Evolutionary conservation across 1,140 invertebrate species (phyloP), one percentile per base, ranked within the genome.

Genomic region (Hydropsyche tenuis): DNA sequence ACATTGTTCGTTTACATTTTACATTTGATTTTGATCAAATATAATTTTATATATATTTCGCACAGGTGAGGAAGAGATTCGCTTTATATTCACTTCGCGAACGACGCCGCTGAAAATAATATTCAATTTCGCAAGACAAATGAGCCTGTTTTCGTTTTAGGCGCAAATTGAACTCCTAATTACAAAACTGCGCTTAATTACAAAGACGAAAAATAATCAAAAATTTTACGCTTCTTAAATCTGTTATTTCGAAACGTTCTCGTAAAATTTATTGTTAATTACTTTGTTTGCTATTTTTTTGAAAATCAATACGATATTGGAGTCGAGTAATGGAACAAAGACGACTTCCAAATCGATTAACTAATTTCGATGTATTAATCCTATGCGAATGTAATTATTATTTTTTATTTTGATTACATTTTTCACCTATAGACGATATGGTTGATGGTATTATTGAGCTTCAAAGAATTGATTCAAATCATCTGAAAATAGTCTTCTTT

Each of bases 141-240:
- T 20, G 48, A 53, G 48, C 9, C 20, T 53, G 48, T 53, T 53
- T 53, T 53, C 48, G 48, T 53, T 53, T 53, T 20, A 16, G 48
- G 48, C 20, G 48, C 48, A 53, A 18, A 53, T 53, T 53, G 48
- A 53, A 53, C 48, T 53, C 20, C 48, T 53, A 53, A 53, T 53
- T 53, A 53, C 16, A 20, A 53, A 53, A 53, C 48, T 7, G 48
- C 48, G 48, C 16, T 16, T 53, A 53, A 53, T 53, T 53, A 53
- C 48, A 20, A 48, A 48, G 48, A 53, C 48, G 48, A 18, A 53
- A 53, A 53, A 53, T 53, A 53, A 53, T 53, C n/a, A 53, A n/a
- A 53, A 53, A 53, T 53, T 53, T 53, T 14, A 53, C 16, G 48
- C 16, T 53, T 37, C 9, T 37, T 53, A 14, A 53, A 53, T 53